Evolutionary conservation across 2,113 vertebrate genomes (phyloP).

Genomic region (Psammodynastes pulverulentus): DNA sequence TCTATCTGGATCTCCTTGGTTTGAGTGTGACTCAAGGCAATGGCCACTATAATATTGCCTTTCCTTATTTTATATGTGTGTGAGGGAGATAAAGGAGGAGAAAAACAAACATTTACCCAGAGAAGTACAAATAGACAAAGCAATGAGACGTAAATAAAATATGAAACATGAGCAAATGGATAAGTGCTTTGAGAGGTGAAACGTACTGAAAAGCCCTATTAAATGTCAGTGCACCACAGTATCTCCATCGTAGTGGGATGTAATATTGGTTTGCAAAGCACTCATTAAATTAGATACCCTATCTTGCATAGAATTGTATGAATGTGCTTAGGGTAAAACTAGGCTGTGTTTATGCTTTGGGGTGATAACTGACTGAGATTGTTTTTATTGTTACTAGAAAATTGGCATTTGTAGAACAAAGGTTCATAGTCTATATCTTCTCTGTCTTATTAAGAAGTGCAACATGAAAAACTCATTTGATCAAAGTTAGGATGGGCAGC

Average conservation of each 20-base stretch:
- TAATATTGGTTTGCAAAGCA: background rate
- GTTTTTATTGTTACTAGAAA: background rate
- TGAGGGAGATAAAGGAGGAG: background rate
- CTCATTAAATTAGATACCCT: background rate
- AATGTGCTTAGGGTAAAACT: background rate
- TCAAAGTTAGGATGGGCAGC: background rate
- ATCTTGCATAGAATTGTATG: background rate
- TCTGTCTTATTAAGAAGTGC: background rate
- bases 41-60: background rate
- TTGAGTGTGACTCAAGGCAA: no score
- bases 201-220: background rate
- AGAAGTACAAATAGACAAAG: background rate
- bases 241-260: background rate
- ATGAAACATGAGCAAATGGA: background rate
- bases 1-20: no score
- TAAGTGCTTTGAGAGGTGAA: background rate
- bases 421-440: background rate
- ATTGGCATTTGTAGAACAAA: background rate
- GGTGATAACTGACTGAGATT: background rate
- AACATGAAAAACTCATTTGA: background rate
- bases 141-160: background rate
- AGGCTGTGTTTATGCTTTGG: background rate
- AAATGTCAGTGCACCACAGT: background rate
- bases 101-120: background rate
- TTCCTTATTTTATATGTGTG: background rate